Evolutionary conservation across 2,888 invertebrate genomes (phyloP), one percentile per base, ranked within the genome.

Genomic region (Mamestra brassicae): DNA sequence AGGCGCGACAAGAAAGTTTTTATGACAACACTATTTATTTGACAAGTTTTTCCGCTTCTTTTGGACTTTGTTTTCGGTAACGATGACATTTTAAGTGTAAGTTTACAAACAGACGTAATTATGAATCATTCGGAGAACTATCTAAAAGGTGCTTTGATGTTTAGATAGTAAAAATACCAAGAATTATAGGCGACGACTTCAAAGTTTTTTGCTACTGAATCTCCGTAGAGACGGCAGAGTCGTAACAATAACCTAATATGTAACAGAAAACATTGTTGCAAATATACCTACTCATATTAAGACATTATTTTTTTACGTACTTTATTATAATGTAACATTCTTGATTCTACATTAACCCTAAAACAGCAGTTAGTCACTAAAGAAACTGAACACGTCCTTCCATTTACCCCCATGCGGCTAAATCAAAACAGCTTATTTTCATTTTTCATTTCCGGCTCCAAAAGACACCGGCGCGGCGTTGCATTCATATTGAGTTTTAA

Each of bases 1-100:
- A 87, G 84, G 85, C 89, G 87, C 88, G 90, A 92, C 92, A 87
- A 88, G 84, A 84, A 83, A 79, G 70, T 87, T 88, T 87, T 89
- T 81, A 87, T 71, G 85, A 76, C 79, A 78, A 69, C 85, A 85
- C 81, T 80, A 82, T 85, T 84, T 81, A 83, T 86, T 88, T 80
- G 83, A 84, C 81, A 80, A 73, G 64, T 17, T 86, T 87, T 84
- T 81, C 81, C 80, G 83, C 82, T 85, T 77, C 74, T 85, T 78
- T 75, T 67, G 65, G 85, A 81, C 87, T 85, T 83, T 81, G 83
- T 81, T 85, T 78, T 83, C 67, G 67, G 76, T 64, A 70, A 67
- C 61, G 78, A 67, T 78, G 71, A 79, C 71, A 79, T 68, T 81
- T 83, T 81, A 55, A 84, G 78, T 77, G 55, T 70, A 71, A 60